Evolutionary conservation across 1,140 invertebrate species (phyloP), one percentile per base, ranked within the genome.

Genomic region (Drosophila elegans): DNA sequence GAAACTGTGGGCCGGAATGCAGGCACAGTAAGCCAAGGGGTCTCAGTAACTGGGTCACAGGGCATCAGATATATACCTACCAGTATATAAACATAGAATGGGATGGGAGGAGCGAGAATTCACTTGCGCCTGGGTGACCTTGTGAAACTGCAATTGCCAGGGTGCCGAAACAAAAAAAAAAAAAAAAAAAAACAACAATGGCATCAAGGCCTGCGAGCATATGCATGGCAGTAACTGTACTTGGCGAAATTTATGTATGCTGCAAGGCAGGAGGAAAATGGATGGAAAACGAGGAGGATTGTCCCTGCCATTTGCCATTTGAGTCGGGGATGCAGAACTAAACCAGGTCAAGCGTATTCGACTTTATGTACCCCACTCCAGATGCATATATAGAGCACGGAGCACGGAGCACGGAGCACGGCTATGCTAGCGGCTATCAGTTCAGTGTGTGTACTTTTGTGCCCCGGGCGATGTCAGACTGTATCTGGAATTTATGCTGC

Each of bases 291-390:
- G 4, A 39, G 59, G n/a, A 16, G 36, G 7, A 46, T 60, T 67
- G 44, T 42, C 59, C 46, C 56, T 73, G 57, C 66, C 60, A 52
- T 56, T 73, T 77, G 64, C 25, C 60, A 48, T 56, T 61, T 46
- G 60, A 66, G 55, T 46, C 41, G 64, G 39, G 57, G 52, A 75
- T 39, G 60, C 57, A 80, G 59, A 80, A 80, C 77, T 84, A 89
- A 89, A 89, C 84, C 84, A 89, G 84, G 84, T 84, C 84, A 89
- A 89, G 84, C 84, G 66, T 89, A 63, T 69, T 38, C 38, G 64
- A 51, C 73, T 78, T 36, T 63, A 62, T 57, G 21, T 73, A 63
- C 16, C 16, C 54, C 36, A 16, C 42, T 44, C 32, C 38, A 48
- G 16, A 59, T 48, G 39, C 21, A 21, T 13, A 27, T 57, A 29